Percentiles rank a stretch among this genome's conserved stretches.
phyloP scores from a whole-genome alignment of 2,113 vertebrate genomes.

The Pongo abelii region DNA sequence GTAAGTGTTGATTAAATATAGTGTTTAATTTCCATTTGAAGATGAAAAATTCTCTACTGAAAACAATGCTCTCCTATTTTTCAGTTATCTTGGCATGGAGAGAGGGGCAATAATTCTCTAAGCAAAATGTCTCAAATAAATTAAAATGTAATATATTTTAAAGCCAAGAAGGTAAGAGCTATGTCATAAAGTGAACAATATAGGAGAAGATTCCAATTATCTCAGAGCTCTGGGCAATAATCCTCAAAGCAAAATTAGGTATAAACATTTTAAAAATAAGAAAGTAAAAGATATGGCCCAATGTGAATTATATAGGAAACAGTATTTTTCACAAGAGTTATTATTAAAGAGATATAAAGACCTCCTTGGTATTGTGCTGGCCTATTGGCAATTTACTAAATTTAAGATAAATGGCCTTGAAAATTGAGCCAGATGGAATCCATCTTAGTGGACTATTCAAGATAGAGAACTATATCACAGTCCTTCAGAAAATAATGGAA shows the following conservation, averaged over 20 bases:
- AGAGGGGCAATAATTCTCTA: not conserved
- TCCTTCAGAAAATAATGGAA: constrained; percentile 47
- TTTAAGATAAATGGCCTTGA: constrained; percentile 38
- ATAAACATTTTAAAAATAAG: not conserved
- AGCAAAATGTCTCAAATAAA: constrained; percentile 2
- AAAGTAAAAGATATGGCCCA: not conserved
- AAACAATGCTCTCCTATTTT: not conserved
- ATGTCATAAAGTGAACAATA: not conserved
- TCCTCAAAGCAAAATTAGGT: constrained; percentile 21
- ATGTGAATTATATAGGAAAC: not conserved
- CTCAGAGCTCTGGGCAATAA: not conserved
- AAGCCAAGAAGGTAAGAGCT: not conserved
- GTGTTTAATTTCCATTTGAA: not conserved
- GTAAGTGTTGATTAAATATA: not conserved
- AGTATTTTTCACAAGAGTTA: not conserved
- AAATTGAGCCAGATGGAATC: constrained; percentile 32
- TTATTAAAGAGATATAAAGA: not conserved
- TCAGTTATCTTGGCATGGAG: not conserved
- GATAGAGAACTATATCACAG: not conserved
- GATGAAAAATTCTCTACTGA: not conserved
- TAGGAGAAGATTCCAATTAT: not conserved
- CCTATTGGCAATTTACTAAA: constrained; percentile 21
- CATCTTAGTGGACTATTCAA: not conserved
- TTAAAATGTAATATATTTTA: not conserved
- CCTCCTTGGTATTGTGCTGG: not conserved